These are phyloP conservation scores for Macrostomum cliftonense DNA, from an alignment of 2,888 invertebrate species.

Conservation along the genomic window DNA sequence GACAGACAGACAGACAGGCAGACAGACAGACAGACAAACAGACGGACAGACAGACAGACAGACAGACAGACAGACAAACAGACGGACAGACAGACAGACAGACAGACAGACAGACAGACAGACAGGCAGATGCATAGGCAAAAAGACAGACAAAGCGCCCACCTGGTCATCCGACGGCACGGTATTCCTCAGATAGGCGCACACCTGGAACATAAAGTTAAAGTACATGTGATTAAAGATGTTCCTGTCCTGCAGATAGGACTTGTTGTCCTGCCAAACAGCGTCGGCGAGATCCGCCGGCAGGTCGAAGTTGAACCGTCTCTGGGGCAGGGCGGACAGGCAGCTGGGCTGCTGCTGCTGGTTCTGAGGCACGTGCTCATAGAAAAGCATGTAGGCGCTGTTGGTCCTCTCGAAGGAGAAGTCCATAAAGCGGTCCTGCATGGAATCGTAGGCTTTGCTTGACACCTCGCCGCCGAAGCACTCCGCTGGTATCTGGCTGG, in stretches of 20 bases:
- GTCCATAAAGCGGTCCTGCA: slow-evolving; percentile 77
- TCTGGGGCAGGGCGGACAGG: not conserved
- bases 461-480: slow-evolving; percentile 96
- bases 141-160: slow-evolving; percentile 41
- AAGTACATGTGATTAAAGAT: slow-evolving; percentile 89
- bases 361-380: slow-evolving; percentile 48
- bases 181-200: slow-evolving; percentile 75
- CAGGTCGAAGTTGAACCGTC: no score
- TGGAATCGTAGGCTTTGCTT: slow-evolving; percentile 39
- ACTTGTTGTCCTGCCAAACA: slow-evolving; percentile 88
- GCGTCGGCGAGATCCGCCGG: not conserved
- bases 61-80: no score
- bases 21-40: no score
- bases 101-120: not conserved
- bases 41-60: no score
- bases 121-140: no score
- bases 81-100: no score
- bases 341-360: not conserved
- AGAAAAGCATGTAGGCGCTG: slow-evolving; percentile 89
- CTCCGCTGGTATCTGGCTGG: slow-evolving; percentile 75
- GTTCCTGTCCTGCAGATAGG: slow-evolving; percentile 78
- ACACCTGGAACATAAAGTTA: slow-evolving; percentile 90
- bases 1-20: no score
- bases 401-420: slow-evolving; percentile 92
- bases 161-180: slow-evolving; percentile 48